phyloP scores from a whole-genome alignment of 1,140 invertebrate species.

The Nymphalis io region DNA sequence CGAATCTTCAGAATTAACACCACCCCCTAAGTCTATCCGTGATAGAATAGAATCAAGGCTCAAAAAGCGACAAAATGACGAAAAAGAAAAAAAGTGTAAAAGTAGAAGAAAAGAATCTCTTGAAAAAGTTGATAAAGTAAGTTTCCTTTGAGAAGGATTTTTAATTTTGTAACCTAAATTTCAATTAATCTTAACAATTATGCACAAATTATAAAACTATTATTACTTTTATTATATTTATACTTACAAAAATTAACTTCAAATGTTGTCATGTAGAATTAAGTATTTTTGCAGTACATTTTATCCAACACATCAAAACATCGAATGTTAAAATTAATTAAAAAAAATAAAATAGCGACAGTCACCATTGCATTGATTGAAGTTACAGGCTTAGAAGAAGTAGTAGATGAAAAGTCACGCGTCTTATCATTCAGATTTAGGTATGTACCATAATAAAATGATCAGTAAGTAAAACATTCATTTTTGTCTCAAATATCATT shows the following conservation, averaged over 20 bases:
- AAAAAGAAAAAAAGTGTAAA: conserved; percentile 52
- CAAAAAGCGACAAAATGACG: conserved; percentile 42
- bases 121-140: conserved; percentile 64
- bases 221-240: no score
- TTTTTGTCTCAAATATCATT: neutral
- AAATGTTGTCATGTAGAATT: neutral
- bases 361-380: conserved; percentile 69
- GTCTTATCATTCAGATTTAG: conserved; percentile 58
- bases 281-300: conserved; percentile 56
- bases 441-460: conserved; percentile 37
- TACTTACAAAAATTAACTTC: neutral
- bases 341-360: conserved; percentile 60
- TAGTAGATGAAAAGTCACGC: conserved; percentile 53
- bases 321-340: conserved; percentile 41
- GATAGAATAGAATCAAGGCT: conserved; percentile 56
- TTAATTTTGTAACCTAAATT: neutral
- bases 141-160: neutral
- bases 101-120: conserved; percentile 41
- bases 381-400: conserved; percentile 54
- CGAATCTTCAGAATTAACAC: conserved; percentile 45
- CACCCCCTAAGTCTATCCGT: conserved; percentile 49
- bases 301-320: conserved; percentile 62
- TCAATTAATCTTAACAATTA: neutral
- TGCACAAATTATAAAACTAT: no score
- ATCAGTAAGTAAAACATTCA: neutral